A percentile compares a stretch with the other conserved stretches of the same genome.
Conservation (phyloP, 2,113 vertebrate species). For the Nibea coibor region DNA sequence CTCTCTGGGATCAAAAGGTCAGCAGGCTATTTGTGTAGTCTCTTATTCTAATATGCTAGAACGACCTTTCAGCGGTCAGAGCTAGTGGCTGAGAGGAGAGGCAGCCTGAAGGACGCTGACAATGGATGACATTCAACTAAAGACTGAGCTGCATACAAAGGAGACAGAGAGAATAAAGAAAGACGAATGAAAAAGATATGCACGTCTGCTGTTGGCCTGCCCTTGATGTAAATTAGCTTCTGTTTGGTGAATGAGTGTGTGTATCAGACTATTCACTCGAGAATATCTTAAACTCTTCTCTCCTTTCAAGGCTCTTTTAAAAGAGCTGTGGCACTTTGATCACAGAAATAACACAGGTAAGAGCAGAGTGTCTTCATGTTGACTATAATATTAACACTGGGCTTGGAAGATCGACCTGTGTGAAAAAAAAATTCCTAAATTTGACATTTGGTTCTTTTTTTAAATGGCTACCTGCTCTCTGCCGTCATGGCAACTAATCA, state of each 20-base stretch:
- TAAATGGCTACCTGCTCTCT: conserved; percentile 25
- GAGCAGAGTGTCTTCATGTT: not conserved
- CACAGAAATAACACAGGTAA: not conserved
- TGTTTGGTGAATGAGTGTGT: conserved; percentile 32
- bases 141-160: conserved; percentile 7
- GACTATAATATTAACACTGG: not conserved
- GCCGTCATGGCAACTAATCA: conserved; percentile 65
- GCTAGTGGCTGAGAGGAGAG: conserved; percentile 17
- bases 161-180: not conserved
- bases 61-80: conserved; percentile 42
- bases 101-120: conserved; percentile 5
- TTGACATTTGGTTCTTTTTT: not conserved
- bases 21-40: conserved; percentile 52
- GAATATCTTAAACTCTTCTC: conserved; percentile 13
- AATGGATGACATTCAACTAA: conserved; percentile 8
- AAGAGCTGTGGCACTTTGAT: conserved; percentile 43
- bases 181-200: not conserved
- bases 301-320: conserved; percentile 24
- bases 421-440: conserved; percentile 1
- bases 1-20: conserved; percentile 55
- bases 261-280: conserved; percentile 46
- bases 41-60: conserved; percentile 31
- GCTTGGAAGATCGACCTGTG: not conserved
- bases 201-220: not conserved
- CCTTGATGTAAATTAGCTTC: conserved; percentile 35